These are phyloP conservation scores for Eriocheir sinensis DNA, from an alignment of 1,140 invertebrate genomes.

Conservation along the genomic window DNA sequence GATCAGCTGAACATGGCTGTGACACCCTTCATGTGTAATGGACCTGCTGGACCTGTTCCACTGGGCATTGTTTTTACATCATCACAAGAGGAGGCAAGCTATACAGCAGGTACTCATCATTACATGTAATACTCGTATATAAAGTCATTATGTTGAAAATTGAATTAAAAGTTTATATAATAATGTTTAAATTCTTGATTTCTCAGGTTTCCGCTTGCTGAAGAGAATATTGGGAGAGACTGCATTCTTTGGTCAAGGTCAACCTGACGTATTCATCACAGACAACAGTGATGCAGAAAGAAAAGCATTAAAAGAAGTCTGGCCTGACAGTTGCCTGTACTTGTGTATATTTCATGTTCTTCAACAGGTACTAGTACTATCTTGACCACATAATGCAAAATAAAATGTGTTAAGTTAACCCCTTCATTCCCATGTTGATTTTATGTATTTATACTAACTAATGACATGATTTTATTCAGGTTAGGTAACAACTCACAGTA, in stretches of 20 bases:
- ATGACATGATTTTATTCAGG: too few species aligned
- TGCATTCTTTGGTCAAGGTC: not conserved
- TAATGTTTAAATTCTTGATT: not conserved
- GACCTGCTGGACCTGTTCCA: constrained; percentile 31
- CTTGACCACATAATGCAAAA: too few species aligned
- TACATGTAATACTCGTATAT: not conserved
- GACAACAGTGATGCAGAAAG: not conserved
- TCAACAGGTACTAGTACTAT: too few species aligned
- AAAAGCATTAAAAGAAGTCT: constrained; percentile 18
- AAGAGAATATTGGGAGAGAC: not conserved
- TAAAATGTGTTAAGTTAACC: too few species aligned
- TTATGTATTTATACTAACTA: too few species aligned
- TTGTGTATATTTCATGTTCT: not conserved
- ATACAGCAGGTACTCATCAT: not conserved
- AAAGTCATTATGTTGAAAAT: not conserved
- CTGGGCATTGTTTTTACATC: constrained; percentile 44
- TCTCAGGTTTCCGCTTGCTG: constrained; percentile 27
- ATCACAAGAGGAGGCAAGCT: constrained; percentile 33
- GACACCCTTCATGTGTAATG: constrained; percentile 31
- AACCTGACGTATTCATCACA: not conserved
- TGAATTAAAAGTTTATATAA: not conserved
- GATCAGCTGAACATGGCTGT: constrained; percentile 27
- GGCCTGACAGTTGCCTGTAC: not conserved
- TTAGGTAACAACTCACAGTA: too few species aligned
- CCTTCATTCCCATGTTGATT: too few species aligned